Base-by-base conservation (phyloP, 2,888 invertebrate genomes). In the Ormyrus thymus region DNA sequence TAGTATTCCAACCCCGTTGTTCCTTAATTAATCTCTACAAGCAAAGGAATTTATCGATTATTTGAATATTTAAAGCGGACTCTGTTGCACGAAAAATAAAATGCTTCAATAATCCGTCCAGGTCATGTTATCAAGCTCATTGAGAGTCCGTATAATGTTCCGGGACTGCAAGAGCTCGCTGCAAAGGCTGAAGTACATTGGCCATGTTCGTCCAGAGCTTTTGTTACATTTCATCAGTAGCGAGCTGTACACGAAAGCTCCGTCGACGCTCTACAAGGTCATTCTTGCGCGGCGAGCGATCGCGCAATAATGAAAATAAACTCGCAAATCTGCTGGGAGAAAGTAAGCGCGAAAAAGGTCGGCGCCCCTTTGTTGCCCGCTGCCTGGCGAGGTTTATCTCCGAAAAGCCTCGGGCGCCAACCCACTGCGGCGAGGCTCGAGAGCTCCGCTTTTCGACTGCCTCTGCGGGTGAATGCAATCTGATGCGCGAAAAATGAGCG, bases 321-420 rank as follows among this genome's bases (percentile, higher is more conserved):
- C 4, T 29, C 29, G 29, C 29, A 29, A 29, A 29, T 29, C 29
- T 29, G 29, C 29, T 4, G 29, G 29, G 29, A 29, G 29, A 29
- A 29, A 3, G 29, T 29, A 4, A 29, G 29, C 29, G 29, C 29
- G 29, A 29, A 29, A 29, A 3, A 29, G 13, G 43, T 64, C 50
- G 3, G 7, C 6, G 46, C 62, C 13, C 69, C 69, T 56, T 69
- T 69, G 69, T 69, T 45, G 55, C 3, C 8, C 9, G 11, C 8
- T 10, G 5, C 6, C 51, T 5, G 9, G 5, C 51, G 51, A 51
- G 51, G 11, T 8, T 51, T 51, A 11, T 51, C 56, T 58, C 11
- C 53, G n/a, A 56, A 13, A 69, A 56, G 56, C 69, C 68, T 69
- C 15, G 56, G 68, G 68, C 68, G 15, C 46, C 48, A 69, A 69